Conservation (phyloP, 2,888 invertebrate genomes). For the Muscina levida region DNA sequence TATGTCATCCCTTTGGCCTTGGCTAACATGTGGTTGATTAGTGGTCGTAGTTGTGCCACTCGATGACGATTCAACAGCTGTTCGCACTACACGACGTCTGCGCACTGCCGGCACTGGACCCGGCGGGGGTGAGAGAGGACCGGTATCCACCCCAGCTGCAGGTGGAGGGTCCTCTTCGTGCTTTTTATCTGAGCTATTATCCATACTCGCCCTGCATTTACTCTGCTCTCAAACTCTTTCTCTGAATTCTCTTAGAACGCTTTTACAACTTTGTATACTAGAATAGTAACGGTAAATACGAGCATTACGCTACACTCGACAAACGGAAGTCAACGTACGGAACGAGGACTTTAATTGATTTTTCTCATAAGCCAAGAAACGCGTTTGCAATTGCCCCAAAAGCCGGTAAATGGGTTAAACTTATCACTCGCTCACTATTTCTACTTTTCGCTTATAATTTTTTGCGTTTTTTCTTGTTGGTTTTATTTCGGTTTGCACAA, state of each 20-base stretch:
- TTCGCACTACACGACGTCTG: slow-evolving; percentile 70
- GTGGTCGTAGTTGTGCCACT: slow-evolving; percentile 18
- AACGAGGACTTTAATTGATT: slow-evolving; percentile 72
- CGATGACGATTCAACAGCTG: slow-evolving; percentile 67
- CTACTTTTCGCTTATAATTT: no score
- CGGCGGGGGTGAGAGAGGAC: slow-evolving; percentile 46
- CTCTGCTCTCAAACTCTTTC: slow-evolving; percentile 33
- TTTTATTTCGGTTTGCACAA: no score
- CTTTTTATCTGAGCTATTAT: slow-evolving; percentile 74
- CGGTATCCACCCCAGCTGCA: slow-evolving; percentile 65
- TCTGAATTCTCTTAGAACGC: neutral
- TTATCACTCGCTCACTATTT: slow-evolving; percentile 7
- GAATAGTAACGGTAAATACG: slow-evolving; percentile 32
- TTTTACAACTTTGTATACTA: slow-evolving; percentile 34
- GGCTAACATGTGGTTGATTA: slow-evolving; percentile 57
- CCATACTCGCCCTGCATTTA: slow-evolving; percentile 72
- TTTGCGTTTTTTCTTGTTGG: neutral
- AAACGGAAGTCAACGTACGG: neutral
- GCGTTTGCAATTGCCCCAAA: slow-evolving; percentile 17
- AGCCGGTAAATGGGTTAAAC: slow-evolving; percentile 49
- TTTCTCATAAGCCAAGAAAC: slow-evolving; percentile 72
- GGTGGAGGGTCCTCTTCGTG: slow-evolving; percentile 73
- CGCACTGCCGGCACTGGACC: slow-evolving; percentile 74
- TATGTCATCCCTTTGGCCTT: slow-evolving; percentile 58
- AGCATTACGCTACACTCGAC: slow-evolving; percentile 10